Percentiles rank a stretch among this genome's conserved stretches.
phyloP scores from a whole-genome alignment of 2,888 invertebrate genomes.

The Megastigmus dorsalis region DNA sequence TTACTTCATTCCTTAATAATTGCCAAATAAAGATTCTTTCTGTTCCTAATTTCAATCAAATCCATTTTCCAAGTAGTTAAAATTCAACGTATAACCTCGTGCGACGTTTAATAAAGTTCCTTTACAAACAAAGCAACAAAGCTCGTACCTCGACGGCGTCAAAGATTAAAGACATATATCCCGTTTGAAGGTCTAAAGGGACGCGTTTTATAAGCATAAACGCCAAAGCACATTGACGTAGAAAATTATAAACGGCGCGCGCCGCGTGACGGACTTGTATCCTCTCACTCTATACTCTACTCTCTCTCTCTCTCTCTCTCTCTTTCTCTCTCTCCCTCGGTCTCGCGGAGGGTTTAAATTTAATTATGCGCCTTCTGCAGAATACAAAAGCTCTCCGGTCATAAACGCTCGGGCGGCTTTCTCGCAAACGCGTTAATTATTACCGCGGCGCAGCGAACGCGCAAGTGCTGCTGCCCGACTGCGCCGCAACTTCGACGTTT shows the following conservation, averaged over 20 bases:
- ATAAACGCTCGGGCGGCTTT: conserved; percentile 53
- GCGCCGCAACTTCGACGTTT: conserved; percentile 26
- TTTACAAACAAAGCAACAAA: too few species aligned
- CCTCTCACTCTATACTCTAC: too few species aligned
- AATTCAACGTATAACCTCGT: too few species aligned
- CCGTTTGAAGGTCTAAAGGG: conserved; percentile 25
- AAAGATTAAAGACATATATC: conserved; percentile 34
- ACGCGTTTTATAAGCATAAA: conserved; percentile 39
- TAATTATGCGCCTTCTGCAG: conserved; percentile 57
- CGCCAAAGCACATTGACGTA: conserved; percentile 29
- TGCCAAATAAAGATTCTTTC: too few species aligned
- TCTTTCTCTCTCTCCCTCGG: not conserved
- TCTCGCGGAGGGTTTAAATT: conserved; percentile 56
- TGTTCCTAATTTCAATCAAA: too few species aligned
- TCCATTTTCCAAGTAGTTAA: too few species aligned
- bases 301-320: not conserved
- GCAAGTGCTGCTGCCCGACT: not conserved
- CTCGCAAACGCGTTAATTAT: conserved; percentile 61
- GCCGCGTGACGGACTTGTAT: conserved; percentile 17
- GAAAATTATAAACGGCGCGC: conserved; percentile 45
- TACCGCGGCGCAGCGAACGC: conserved; percentile 31
- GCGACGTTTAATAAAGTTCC: too few species aligned
- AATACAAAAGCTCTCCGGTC: conserved; percentile 57
- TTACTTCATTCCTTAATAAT: too few species aligned
- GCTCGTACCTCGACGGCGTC: not conserved